A percentile compares a stretch with the other conserved stretches of the same genome.
Evolutionary conservation across 2,797 vertebrate species (phyloP).

Genomic region (Valencia hispanica): DNA sequence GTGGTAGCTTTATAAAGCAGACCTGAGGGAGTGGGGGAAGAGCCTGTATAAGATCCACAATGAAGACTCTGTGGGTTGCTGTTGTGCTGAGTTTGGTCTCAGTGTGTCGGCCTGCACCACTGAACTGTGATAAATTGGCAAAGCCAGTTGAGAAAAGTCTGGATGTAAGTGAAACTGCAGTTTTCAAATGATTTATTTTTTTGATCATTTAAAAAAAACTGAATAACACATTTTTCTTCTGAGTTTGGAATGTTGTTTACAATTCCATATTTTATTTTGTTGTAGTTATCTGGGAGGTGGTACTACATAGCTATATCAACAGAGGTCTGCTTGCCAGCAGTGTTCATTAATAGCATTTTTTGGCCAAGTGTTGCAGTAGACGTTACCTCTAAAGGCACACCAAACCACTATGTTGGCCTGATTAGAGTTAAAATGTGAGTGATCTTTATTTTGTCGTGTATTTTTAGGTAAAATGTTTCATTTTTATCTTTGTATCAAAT

Average conservation of each 20-base stretch:
- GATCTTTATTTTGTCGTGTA: neutral
- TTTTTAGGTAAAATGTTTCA: neutral
- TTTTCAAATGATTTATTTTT: neutral
- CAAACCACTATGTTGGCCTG: neutral
- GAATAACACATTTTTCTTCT: neutral
- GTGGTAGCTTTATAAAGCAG: constrained; percentile 9
- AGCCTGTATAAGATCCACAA: constrained; percentile 14
- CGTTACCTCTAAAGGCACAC: accelerated
- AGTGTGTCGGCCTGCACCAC: constrained; percentile 34
- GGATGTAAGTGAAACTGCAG: constrained; percentile 40
- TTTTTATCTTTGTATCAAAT: constrained; percentile 6
- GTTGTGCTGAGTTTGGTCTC: constrained; percentile 44
- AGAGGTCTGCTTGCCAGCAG: accelerated
- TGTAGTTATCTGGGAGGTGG: constrained; percentile 54
- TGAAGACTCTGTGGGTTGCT: constrained; percentile 46
- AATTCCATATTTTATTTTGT: neutral
- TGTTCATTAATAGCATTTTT: accelerated
- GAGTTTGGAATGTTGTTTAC: neutral
- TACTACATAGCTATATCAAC: constrained; percentile 7
- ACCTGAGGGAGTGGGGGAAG: neutral
- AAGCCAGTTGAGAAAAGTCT: constrained; percentile 7
- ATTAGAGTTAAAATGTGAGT: constrained; percentile 4
- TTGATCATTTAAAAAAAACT: neutral
- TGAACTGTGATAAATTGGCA: constrained; percentile 47
- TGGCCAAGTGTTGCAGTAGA: neutral